These are phyloP conservation scores for Capreolus pygargus DNA, from an alignment of 2,113 vertebrate species.

Conservation along the genomic window DNA sequence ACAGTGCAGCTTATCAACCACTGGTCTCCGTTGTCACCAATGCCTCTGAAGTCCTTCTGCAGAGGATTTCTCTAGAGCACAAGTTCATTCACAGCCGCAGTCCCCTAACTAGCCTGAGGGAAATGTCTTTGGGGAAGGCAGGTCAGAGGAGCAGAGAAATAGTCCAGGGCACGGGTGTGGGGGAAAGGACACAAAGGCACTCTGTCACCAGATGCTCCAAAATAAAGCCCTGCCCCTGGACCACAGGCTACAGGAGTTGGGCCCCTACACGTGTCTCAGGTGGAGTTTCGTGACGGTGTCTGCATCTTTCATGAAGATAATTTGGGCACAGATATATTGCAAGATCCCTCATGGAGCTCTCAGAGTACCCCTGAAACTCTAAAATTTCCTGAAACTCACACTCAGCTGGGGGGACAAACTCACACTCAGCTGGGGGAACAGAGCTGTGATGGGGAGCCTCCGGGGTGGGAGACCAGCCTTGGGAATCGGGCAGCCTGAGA, in stretches of 20 bases:
- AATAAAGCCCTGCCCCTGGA: neutral
- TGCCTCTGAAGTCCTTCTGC: neutral
- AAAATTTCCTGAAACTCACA: neutral
- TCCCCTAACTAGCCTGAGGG: neutral
- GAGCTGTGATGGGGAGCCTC: neutral
- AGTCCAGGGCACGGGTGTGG: neutral
- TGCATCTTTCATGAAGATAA: neutral
- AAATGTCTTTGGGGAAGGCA: neutral
- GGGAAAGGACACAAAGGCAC: neutral
- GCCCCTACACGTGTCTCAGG: fast-evolving
- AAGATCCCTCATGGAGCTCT: neutral
- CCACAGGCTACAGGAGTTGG: neutral
- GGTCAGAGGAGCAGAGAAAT: neutral
- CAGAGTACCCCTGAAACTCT: neutral
- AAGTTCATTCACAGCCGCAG: too few species aligned
- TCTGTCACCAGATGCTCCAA: neutral
- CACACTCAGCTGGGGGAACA: neutral
- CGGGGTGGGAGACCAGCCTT: neutral
- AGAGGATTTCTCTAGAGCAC: neutral
- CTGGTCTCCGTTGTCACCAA: neutral
- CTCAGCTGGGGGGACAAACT: neutral
- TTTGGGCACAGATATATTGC: neutral
- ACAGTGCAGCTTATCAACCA: neutral
- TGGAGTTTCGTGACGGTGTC: neutral
- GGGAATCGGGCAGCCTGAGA: neutral